Evolutionary conservation across 2,888 invertebrate species (phyloP), one percentile per base, ranked within the genome.

Genomic region (Thereva nobilitata): DNA sequence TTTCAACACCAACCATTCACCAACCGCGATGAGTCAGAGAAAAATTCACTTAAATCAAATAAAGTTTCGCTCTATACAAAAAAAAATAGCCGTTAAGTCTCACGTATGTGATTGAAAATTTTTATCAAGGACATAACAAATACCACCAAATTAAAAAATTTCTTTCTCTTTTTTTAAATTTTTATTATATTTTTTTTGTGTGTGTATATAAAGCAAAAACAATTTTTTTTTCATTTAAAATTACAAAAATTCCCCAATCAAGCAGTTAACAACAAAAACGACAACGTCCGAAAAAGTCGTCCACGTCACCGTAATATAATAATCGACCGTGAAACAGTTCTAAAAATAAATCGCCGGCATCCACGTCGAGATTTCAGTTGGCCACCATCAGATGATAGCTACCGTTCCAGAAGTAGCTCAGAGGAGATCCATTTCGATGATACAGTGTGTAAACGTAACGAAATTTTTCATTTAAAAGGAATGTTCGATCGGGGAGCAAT

Each of bases 301-400:
- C 69, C 75, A 12, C 76, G 80, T 37, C 74, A 76, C 37, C 75
- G 79, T 8, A 76, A 77, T 50, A 72, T 79, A 52, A 75, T 75
- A 70, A 75, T 80, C 53, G 80, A 80, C 72, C 75, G 80, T 71
- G 80, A 80, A 67, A 79, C 78, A 7, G 80, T 80, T 67, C 70
- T 80, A 67, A 78, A 78, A 73, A 80, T 80, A 72, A 80, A 80
- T 73, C 79, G 81, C 3, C 69, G 78, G 67, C 63, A 49, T 50
- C 67, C 44, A 34, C 76, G 75, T 71, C 71, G 78, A 38, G 79
- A 80, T 70, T 75, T 77, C 72, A 80, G 80, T 70, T 80, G 80
- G 80, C 80, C 80, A 42, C 80, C 71, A 59, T 9, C 52, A 45
- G 54, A 52, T 42, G 56, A 64, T 49, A 45, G 67, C 5, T 71